Evolutionary conservation across 2,797 vertebrate species (phyloP).

Genomic region (Chelonia mydas): DNA sequence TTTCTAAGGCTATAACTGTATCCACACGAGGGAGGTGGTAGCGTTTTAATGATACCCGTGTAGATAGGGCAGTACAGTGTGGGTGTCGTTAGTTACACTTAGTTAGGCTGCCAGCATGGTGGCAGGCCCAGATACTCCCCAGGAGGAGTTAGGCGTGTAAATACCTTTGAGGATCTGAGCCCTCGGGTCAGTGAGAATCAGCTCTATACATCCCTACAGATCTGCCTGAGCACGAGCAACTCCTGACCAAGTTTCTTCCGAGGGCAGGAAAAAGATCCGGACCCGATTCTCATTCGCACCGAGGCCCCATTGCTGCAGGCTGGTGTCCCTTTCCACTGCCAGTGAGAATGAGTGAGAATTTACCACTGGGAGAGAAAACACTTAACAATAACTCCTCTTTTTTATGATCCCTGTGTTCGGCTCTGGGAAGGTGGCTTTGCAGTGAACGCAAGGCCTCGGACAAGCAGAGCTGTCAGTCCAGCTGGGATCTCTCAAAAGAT

Average conservation of each 20-base stretch:
- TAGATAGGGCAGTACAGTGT: no score
- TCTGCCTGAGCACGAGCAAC: background rate
- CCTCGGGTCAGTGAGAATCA: background rate
- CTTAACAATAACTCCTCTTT: background rate
- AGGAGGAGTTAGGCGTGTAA: background rate
- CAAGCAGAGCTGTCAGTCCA: conserved; percentile 59
- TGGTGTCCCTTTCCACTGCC: background rate
- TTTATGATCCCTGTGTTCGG: background rate
- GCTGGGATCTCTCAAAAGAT: conserved; percentile 60
- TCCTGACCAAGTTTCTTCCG: background rate
- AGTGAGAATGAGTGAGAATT: background rate
- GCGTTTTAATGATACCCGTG: background rate
- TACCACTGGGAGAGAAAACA: background rate
- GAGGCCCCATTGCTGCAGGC: background rate
- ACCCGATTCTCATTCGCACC: background rate
- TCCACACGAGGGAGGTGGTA: no score
- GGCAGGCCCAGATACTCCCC: background rate
- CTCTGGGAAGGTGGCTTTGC: conserved; percentile 20
- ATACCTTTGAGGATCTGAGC: background rate
- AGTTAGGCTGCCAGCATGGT: background rate
- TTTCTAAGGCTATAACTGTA: no score
- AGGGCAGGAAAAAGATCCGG: background rate
- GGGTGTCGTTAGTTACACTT: background rate
- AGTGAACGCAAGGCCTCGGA: conserved; percentile 17
- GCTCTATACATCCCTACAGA: background rate